A percentile compares a stretch with the other conserved stretches of the same genome.
These are phyloP conservation scores for Pelecanus crispus DNA, from an alignment of 2,113 vertebrate genomes.

Conservation along the genomic window DNA sequence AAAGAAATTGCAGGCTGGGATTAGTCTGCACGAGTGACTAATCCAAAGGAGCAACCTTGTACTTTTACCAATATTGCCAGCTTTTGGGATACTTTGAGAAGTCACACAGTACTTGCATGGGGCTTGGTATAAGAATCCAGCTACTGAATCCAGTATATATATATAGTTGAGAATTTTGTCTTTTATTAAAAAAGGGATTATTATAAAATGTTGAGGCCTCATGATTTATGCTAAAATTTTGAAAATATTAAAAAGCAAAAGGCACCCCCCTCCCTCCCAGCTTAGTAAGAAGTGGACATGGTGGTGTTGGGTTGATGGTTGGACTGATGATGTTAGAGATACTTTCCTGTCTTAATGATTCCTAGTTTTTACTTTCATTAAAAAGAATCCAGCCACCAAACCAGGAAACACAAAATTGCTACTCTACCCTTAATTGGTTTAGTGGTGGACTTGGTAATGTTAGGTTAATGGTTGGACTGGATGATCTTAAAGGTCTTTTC, in stretches of 20 bases:
- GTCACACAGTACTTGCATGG: not conserved
- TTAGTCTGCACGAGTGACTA: not conserved
- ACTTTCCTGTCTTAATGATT: no score
- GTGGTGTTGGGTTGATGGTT: no score
- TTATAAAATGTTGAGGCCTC: not conserved
- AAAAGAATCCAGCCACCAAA: no score
- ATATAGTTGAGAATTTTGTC: not conserved
- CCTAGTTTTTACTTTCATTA: no score
- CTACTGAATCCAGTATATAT: not conserved
- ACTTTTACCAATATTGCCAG: not conserved
- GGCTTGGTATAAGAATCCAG: not conserved
- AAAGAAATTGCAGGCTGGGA: not conserved
- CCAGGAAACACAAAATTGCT: no score
- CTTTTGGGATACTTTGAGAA: not conserved
- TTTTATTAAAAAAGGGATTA: not conserved
- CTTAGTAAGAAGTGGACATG: no score
- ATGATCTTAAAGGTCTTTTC: no score
- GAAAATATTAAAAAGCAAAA: not conserved
- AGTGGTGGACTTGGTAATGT: no score
- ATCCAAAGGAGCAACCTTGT: not conserved
- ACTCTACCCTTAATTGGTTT: no score
- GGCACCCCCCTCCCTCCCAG: not conserved
- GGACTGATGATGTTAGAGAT: no score
- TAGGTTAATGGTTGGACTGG: no score
- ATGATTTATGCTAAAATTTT: not conserved